Conservation (phyloP, 2,113 vertebrate species). For the Myiopsitta monachus region DNA sequence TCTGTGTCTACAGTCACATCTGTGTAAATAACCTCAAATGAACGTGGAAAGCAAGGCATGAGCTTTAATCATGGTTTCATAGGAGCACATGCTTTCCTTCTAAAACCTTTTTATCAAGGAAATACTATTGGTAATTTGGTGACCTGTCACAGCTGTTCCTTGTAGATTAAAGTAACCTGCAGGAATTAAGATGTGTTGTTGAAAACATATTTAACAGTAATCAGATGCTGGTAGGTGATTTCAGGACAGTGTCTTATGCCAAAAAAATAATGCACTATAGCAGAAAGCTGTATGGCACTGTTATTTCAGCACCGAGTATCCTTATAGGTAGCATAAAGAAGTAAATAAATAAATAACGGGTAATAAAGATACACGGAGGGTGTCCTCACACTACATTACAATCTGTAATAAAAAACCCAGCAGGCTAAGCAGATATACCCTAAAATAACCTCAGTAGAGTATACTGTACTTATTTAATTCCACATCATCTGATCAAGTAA, state of each 20-base stretch:
- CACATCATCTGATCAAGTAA: conserved; percentile 1
- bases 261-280: background rate
- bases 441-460: conserved; percentile 23
- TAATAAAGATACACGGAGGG: conserved; percentile 49
- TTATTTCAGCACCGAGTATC: background rate
- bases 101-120: background rate
- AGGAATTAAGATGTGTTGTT: background rate
- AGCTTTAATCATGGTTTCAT: background rate
- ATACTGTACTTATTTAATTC: conserved; percentile 25
- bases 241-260: background rate
- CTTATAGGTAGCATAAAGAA: background rate
- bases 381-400: conserved; percentile 10
- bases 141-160: background rate
- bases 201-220: background rate
- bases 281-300: background rate
- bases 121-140: background rate
- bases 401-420: conserved; percentile 48
- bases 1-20: background rate
- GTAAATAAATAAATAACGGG: conserved; percentile 22
- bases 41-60: background rate
- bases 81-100: background rate
- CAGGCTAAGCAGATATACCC: conserved; percentile 16
- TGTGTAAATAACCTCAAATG: background rate
- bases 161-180: background rate
- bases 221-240: background rate